Conservation (phyloP, 2,113 vertebrate species). For the Lipophrys pholis region DNA sequence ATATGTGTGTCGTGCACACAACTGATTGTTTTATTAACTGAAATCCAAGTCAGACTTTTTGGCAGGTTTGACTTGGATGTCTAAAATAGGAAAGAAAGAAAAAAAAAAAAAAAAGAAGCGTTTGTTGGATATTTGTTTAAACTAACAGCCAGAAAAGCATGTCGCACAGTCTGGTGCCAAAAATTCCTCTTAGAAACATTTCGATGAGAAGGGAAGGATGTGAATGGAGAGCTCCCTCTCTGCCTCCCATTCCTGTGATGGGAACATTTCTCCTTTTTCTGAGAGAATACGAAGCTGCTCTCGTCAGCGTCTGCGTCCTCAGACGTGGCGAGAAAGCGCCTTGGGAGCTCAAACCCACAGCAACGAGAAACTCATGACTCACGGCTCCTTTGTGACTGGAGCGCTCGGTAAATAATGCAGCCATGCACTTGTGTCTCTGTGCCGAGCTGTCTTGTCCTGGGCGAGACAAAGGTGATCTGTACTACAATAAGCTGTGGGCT, state of each 20-base stretch:
- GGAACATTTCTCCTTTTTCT: conserved; percentile 20
- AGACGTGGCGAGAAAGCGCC: not conserved
- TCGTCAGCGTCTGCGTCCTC: conserved; percentile 11
- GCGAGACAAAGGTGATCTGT: conserved; percentile 40
- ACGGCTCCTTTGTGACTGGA: conserved; percentile 23
- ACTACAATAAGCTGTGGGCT: conserved; percentile 27
- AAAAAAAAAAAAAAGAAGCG: conserved; percentile 7
- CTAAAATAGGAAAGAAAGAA: conserved; percentile 17
- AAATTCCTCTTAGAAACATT: conserved; percentile 34
- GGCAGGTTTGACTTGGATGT: conserved; percentile 14
- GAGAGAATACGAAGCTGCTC: conserved; percentile 17
- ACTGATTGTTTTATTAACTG: not conserved
- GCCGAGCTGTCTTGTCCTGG: conserved; percentile 16
- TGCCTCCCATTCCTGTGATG: conserved; percentile 15
- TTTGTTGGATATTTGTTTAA: conserved; percentile 55
- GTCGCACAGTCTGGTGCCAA: too few relatives aligned
- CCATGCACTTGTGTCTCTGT: conserved; percentile 11
- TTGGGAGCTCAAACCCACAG: conserved; percentile 38
- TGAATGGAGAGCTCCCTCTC: conserved; percentile 31
- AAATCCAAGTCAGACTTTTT: conserved; percentile 6
- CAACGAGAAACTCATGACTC: conserved; percentile 7
- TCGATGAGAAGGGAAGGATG: conserved; percentile 36
- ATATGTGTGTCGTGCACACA: not conserved
- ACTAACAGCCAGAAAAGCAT: conserved; percentile 24
- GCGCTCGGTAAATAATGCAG: conserved; percentile 24